Conservation (phyloP, 1,140 invertebrate species). For the Apis cerana region DNA sequence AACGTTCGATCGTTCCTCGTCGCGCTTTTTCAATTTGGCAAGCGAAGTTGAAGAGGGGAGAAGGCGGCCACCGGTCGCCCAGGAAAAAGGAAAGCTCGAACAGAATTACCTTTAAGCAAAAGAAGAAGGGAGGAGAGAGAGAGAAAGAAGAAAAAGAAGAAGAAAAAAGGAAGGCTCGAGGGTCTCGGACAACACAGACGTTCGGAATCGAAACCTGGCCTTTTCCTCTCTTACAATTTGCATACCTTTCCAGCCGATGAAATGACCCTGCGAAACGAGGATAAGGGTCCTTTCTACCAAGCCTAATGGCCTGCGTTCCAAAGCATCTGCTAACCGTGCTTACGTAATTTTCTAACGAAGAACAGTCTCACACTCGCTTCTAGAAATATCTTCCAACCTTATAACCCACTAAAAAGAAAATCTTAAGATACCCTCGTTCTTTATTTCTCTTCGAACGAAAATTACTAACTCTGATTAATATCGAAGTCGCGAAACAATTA, state of each 20-base stretch:
- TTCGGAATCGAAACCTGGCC: not conserved
- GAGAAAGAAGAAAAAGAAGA: not conserved
- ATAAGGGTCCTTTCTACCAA: not conserved
- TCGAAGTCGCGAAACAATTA: no score
- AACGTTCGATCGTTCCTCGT: slow-evolving; percentile 39
- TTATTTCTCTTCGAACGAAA: no score
- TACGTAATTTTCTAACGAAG: not conserved
- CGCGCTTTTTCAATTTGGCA: slow-evolving; percentile 54
- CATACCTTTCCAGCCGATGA: not conserved
- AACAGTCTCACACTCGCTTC: not conserved
- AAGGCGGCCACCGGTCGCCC: slow-evolving; percentile 14
- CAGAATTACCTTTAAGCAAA: slow-evolving; percentile 44
- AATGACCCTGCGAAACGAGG: slow-evolving; percentile 8
- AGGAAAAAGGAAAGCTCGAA: slow-evolving; percentile 34
- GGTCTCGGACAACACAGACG: not conserved
- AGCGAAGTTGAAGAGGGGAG: slow-evolving; percentile 2
- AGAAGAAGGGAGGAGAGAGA: not conserved
- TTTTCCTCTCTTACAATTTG: slow-evolving; percentile 6
- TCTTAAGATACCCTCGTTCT: no score
- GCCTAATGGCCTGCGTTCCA: not conserved
- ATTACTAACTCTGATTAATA: no score
- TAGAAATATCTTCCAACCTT: no score
- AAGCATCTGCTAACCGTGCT: not conserved
- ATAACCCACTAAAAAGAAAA: no score
- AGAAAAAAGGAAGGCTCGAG: slow-evolving; percentile 2